Evolutionary conservation across 2,113 vertebrate genomes (phyloP).

Genomic region (Apistogramma diplotaenia): DNA sequence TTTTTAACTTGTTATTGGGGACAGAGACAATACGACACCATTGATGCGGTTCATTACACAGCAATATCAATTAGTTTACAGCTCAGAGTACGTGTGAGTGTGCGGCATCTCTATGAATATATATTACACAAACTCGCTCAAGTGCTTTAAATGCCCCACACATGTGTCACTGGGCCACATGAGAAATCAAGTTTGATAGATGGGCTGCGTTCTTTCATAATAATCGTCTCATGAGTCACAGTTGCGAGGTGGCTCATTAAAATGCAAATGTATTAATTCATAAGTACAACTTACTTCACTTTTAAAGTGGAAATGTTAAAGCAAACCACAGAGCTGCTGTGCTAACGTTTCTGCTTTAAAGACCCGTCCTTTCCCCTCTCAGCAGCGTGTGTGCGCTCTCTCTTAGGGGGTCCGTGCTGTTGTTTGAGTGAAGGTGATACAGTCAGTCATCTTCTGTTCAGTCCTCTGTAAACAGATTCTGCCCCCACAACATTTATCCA

Average conservation of each 20-base stretch:
- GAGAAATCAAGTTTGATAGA: background rate
- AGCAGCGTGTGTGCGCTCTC: background rate
- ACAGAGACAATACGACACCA: background rate
- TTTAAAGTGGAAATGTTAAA: background rate
- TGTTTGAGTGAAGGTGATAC: background rate
- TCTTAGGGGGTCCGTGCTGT: background rate
- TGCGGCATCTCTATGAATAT: background rate
- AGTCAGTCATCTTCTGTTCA: background rate
- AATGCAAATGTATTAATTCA: slow-evolving; percentile 51
- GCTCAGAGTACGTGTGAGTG: background rate
- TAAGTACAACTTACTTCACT: slow-evolving; percentile 2
- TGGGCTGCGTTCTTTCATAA: background rate
- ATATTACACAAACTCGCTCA: background rate
- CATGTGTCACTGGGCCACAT: background rate
- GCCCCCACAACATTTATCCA: background rate
- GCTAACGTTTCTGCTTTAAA: background rate
- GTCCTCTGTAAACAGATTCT: background rate
- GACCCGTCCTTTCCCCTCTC: background rate
- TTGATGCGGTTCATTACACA: background rate
- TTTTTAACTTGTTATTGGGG: background rate
- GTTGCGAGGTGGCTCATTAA: slow-evolving; percentile 27
- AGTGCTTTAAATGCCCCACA: background rate
- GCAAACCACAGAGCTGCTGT: background rate
- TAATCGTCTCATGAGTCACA: background rate
- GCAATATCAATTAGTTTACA: background rate